Conservation (phyloP, 1,140 invertebrate genomes). For the Frieseomelitta varia region DNA sequence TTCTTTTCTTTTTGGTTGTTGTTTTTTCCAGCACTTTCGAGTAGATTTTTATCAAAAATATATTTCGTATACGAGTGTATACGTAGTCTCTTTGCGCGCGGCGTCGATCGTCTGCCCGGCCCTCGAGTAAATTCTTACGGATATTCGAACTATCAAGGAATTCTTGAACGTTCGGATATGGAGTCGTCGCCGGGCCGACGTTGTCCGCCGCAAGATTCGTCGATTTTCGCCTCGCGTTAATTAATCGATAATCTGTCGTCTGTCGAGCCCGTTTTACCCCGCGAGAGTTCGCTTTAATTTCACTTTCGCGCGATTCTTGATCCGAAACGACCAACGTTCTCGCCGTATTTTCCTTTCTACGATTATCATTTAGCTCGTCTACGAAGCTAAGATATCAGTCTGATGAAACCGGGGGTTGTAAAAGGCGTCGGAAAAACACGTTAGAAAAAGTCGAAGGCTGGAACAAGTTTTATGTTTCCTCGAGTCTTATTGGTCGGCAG, state of each 20-base stretch:
- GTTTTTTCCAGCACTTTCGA: slow-evolving; percentile 63
- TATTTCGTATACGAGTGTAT: slow-evolving; percentile 59
- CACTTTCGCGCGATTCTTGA: background rate
- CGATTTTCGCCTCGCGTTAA: background rate
- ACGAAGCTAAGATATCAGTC: slow-evolving; percentile 53
- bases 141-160: slow-evolving; percentile 81
- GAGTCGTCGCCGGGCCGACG: slow-evolving; percentile 65
- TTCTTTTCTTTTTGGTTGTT: slow-evolving; percentile 51
- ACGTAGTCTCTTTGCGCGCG: slow-evolving; percentile 52
- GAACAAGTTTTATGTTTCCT: slow-evolving; percentile 69
- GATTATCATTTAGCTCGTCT: slow-evolving; percentile 31
- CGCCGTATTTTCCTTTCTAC: slow-evolving; percentile 12
- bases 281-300: background rate
- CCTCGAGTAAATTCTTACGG: slow-evolving; percentile 77
- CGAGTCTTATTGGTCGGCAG: slow-evolving; percentile 73
- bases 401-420: slow-evolving; percentile 27
- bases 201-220: slow-evolving; percentile 38
- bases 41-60: slow-evolving; percentile 80
- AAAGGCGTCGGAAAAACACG: slow-evolving; percentile 40
- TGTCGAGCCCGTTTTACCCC: slow-evolving; percentile 31
- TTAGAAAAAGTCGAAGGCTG: slow-evolving; percentile 53
- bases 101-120: slow-evolving; percentile 67
- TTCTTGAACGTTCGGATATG: slow-evolving; percentile 80
- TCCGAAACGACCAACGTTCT: background rate
- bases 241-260: slow-evolving; percentile 14